Evolutionary conservation across 2,888 invertebrate species (phyloP).

Genomic region (Colostygia pectinataria): DNA sequence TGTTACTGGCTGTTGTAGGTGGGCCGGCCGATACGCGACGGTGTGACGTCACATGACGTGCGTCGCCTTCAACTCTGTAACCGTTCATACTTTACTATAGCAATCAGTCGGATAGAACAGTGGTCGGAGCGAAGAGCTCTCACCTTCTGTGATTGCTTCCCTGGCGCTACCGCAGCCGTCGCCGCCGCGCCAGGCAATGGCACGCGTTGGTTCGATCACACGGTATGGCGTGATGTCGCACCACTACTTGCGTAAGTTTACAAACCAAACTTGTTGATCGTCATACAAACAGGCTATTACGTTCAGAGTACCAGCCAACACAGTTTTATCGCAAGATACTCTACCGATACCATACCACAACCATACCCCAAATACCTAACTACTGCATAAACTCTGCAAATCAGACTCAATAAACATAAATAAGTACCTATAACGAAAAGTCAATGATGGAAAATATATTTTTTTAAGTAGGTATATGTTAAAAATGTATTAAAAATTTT

Average conservation of each 20-base stretch:
- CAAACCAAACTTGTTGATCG: conserved; percentile 14
- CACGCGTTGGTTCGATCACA: conserved; percentile 54
- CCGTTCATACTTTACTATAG: conserved; percentile 15
- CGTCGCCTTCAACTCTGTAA: conserved; percentile 38
- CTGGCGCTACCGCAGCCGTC: too few species aligned
- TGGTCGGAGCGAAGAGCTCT: conserved; percentile 23
- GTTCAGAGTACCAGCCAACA: too few species aligned
- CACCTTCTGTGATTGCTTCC: conserved; percentile 23
- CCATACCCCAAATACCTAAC: too few species aligned
- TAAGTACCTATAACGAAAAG: too few species aligned
- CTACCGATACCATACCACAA: too few species aligned
- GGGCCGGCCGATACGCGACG: conserved; percentile 46
- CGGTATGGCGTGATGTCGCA: conserved; percentile 75
- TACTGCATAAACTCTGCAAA: too few species aligned
- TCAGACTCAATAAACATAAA: too few species aligned
- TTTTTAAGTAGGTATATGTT: too few species aligned
- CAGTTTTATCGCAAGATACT: too few species aligned
- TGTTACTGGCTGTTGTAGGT: conserved; percentile 36
- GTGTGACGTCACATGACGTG: conserved; percentile 63
- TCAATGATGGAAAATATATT: too few species aligned
- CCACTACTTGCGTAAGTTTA: conserved; percentile 67
- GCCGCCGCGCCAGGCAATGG: conserved; percentile 11
- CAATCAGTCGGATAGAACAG: conserved; percentile 12
- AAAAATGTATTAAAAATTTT: too few species aligned
- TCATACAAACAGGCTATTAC: conserved; percentile 10